Base-by-base conservation (phyloP, 2,888 invertebrate genomes). In the Drosophila ochracea region DNA sequence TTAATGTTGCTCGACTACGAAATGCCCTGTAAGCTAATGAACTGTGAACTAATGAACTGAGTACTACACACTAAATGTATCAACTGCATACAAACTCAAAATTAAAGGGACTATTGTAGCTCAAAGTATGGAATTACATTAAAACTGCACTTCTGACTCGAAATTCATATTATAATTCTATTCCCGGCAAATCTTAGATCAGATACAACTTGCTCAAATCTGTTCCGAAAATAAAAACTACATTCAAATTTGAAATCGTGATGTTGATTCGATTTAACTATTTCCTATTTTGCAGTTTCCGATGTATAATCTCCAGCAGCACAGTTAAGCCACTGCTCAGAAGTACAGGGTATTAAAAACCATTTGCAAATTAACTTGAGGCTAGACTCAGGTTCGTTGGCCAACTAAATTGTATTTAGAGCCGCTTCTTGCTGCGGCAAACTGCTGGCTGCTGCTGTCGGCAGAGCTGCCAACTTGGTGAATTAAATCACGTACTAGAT, bases 401-500 rank as follows among this genome's bases (percentile, higher is more conserved):
- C 80, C 80, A 80, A 47, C 82, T 86, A 87, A 89, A 86, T 90
- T 83, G 91, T 89, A 79, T 90, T 91, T 90, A 90, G 84, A 89
- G 84, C 78, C 76, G 73, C 74, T 72, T 65, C 64, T 61, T 65
- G 57, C 57, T 60, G 7, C 43, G 35, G 9, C 28, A 31, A 52
- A 21, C 43, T 11, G 43, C 72, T 62, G 64, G 70, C 54, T 59
- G 63, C 37, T 55, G 30, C 63, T 35, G 35, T 25, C 54, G 5
- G 25, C 2, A n/a, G 55, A 53, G 68, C 55, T 58, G 68, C 61
- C 52, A 59, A 35, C 50, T 43, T 57, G 68, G 86, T 78, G 90
- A 92, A 92, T 93, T 92, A 91, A 92, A 92, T 93, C 92, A 92
- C 92, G 92, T 92, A 92, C 92, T 86, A 92, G 92, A 92, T 92